Evolutionary conservation across 2,888 invertebrate genomes (phyloP).

Genomic region (Cenopis cana): DNA sequence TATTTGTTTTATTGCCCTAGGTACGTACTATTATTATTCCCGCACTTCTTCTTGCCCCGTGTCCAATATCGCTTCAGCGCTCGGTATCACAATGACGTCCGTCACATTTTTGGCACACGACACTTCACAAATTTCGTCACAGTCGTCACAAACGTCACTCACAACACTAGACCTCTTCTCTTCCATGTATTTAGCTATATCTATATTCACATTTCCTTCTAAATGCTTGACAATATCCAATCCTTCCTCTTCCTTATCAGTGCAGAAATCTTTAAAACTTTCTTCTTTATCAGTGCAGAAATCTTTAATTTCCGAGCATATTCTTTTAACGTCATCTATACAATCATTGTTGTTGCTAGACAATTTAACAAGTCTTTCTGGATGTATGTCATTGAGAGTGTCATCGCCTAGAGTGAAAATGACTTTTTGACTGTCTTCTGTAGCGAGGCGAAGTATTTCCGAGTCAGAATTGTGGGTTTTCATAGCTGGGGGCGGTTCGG

Average conservation of each 20-base stretch:
- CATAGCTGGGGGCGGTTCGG: constrained; percentile 52
- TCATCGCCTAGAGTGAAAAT: constrained; percentile 74
- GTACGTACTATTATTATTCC: no score
- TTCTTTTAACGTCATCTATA: constrained; percentile 66
- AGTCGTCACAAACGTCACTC: constrained; percentile 48
- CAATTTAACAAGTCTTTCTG: constrained; percentile 65
- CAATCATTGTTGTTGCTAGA: constrained; percentile 74
- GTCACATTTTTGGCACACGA: constrained; percentile 67
- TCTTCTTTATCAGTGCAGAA: constrained; percentile 61
- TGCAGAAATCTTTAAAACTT: constrained; percentile 66
- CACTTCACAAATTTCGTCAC: constrained; percentile 62
- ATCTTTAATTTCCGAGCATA: constrained; percentile 72
- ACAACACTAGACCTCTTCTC: constrained; percentile 52
- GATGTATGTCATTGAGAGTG: constrained; percentile 52
- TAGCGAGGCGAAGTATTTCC: constrained; percentile 64
- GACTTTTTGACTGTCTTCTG: constrained; percentile 58
- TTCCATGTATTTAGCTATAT: constrained; percentile 57
- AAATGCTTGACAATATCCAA: constrained; percentile 63
- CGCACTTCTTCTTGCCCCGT: constrained; percentile 56
- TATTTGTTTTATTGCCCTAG: no score
- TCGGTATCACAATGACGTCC: constrained; percentile 76
- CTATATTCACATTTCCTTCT: constrained; percentile 53
- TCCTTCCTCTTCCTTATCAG: constrained; percentile 54
- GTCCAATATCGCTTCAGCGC: constrained; percentile 75
- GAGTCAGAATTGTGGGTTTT: constrained; percentile 74